A percentile compares a stretch with the other conserved stretches of the same genome.
Evolutionary conservation across 1,140 invertebrate genomes (phyloP).

Genomic region (Saccostrea echinata): DNA sequence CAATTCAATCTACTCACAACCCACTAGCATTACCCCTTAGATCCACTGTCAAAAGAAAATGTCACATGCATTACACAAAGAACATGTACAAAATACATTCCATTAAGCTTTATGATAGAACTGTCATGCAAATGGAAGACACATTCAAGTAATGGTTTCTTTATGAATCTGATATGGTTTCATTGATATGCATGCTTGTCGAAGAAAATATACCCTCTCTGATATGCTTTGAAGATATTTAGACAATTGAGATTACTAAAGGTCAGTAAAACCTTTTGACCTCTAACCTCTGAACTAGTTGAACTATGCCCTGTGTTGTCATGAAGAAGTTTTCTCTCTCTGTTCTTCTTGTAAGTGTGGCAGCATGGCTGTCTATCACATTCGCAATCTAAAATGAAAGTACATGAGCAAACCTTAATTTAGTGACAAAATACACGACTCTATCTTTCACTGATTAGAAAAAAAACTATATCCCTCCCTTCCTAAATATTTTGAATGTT

Average conservation of each 20-base stretch:
- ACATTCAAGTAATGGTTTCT: too few relatives aligned
- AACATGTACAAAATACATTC: neutral
- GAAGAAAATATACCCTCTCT: neutral
- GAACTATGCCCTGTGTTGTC: slow-evolving; percentile 96
- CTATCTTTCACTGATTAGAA: too few relatives aligned
- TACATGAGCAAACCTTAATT: too few relatives aligned
- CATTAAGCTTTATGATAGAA: too few relatives aligned
- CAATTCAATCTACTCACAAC: neutral
- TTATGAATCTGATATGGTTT: neutral
- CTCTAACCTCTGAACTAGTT: slow-evolving; percentile 90
- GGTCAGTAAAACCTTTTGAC: neutral
- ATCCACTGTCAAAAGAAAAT: slow-evolving; percentile 25
- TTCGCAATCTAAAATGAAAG: slow-evolving; percentile 87
- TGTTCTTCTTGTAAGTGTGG: slow-evolving; percentile 93
- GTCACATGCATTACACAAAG: neutral
- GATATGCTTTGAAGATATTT: neutral
- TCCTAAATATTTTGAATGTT: too few relatives aligned
- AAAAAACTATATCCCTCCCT: too few relatives aligned
- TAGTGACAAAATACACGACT: too few relatives aligned
- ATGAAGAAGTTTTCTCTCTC: slow-evolving; percentile 98
- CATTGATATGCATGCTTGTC: neutral
- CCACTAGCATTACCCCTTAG: slow-evolving; percentile 35
- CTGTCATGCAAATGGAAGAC: too few relatives aligned
- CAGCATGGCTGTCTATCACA: slow-evolving; percentile 90
- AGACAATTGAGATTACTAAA: neutral